Base-by-base conservation (phyloP, 92 coral and sea anemone species). In the Chrysogorgia sp. region DNA sequence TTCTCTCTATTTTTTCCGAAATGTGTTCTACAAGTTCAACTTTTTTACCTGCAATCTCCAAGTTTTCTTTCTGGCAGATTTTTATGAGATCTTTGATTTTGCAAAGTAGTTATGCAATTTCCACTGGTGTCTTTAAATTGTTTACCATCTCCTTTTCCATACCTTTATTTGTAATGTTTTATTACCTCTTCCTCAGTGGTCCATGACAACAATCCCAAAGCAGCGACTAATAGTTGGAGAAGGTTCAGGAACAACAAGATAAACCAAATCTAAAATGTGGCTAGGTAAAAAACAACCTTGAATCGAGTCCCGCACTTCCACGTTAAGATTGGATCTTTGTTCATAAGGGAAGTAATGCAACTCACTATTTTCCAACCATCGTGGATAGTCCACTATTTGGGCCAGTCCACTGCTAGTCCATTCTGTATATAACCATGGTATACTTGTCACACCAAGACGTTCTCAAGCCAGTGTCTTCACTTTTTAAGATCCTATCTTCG, bases 391-490 rank as follows among this genome's bases (percentile, higher is more conserved):
- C 75, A n/a, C 3, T 45, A 23, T 67, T 45, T 67, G 34, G 33
- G 75, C 30, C 35, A 35, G 28, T n/a, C 23, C 56, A 41, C 37
- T 65, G 63, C 48, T 59, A 71, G 33, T 66, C 32, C 31, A 34
- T 31, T 19, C 76, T 43, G 22, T 70, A 72, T 15, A 86, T 48
- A 3, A 70, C 58, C 23, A 79, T 75, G 20, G 82, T 59, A 56
- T 85, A 85, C 35, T 85, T 80, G 75, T 74, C 85, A 24, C 75
- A 71, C 85, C 85, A 72, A 22, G 81, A 74, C 21, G 77, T 78
- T 67, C 14, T 40, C 13, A 47, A 20, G 12, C 30, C 45, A 10
- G 60, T 57, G 23, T 63, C 57, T 31, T n/a, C n/a, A n/a, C n/a
- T n/a, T n/a, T n/a, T n/a, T n/a, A n/a, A n/a, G n/a, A n/a, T n/a